Percentiles rank a stretch among this genome's conserved stretches.
Evolutionary conservation across 2,888 invertebrate species (phyloP).

Genomic region (Microplitis manilae): DNA sequence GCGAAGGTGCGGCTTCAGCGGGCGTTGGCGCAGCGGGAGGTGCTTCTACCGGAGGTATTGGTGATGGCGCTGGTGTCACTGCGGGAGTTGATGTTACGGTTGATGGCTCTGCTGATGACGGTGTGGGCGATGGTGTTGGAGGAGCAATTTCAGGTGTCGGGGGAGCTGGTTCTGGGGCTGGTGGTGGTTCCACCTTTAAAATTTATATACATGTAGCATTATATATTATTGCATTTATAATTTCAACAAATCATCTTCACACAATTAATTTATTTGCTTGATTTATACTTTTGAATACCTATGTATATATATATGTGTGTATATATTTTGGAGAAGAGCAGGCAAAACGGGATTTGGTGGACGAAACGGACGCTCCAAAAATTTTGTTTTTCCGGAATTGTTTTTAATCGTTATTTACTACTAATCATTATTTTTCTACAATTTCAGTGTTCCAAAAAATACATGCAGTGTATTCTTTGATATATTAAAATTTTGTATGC

Average conservation of each 20-base stretch:
- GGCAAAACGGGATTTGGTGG: too few species aligned
- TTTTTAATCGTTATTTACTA: too few species aligned
- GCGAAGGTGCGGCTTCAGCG: constrained; percentile 43
- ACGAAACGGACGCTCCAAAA: too few species aligned
- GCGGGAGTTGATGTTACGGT: constrained; percentile 46
- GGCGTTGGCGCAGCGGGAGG: constrained; percentile 36
- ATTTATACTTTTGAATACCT: neutral
- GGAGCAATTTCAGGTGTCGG: constrained; percentile 50
- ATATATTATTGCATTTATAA: neutral
- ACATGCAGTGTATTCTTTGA: too few species aligned
- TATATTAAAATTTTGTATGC: too few species aligned
- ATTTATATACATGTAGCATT: constrained; percentile 2
- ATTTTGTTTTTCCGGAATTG: too few species aligned
- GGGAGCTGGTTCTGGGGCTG: constrained; percentile 43
- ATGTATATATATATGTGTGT: too few species aligned
- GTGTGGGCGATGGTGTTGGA: constrained; percentile 55
- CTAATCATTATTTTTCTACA: too few species aligned
- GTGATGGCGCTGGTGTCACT: constrained; percentile 46
- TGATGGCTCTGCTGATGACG: constrained; percentile 55
- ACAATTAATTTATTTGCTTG: neutral
- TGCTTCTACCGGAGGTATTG: constrained; percentile 61
- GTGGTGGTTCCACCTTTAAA: constrained; percentile 13
- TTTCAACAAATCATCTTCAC: neutral
- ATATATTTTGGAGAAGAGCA: too few species aligned
- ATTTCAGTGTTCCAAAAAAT: too few species aligned